phyloP scores from a whole-genome alignment of 2,888 invertebrate genomes.

The Hydraecia micacea region DNA sequence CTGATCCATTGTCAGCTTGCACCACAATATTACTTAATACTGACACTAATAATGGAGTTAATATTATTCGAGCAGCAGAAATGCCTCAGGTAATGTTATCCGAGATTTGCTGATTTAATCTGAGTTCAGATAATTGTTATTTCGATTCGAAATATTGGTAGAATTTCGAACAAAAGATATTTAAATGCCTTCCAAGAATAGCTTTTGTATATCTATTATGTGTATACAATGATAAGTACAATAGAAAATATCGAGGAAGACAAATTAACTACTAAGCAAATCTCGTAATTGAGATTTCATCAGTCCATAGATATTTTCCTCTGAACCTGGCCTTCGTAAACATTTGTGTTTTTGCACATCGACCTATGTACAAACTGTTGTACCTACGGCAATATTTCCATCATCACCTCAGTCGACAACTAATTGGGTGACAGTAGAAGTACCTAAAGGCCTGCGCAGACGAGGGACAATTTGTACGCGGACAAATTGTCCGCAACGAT shows the following conservation, averaged over 20 bases:
- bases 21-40: slow-evolving; percentile 29
- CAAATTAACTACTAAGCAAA: background rate
- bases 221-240: background rate
- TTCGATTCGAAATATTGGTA: slow-evolving; percentile 11
- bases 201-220: background rate
- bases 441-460: no score
- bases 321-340: background rate
- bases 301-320: background rate
- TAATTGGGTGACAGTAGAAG: background rate
- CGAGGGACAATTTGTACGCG: no score
- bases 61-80: slow-evolving; percentile 19
- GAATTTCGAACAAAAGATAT: background rate
- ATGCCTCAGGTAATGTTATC: slow-evolving; percentile 29
- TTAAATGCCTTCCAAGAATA: background rate
- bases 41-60: slow-evolving; percentile 24
- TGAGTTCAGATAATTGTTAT: slow-evolving; percentile 6
- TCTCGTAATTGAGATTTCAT: background rate
- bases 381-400: background rate
- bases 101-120: slow-evolving; percentile 28
- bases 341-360: background rate
- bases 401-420: background rate
- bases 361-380: background rate
- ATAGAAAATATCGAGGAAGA: background rate
- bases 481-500: no score
- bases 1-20: slow-evolving; percentile 53